phyloP scores from a whole-genome alignment of 1,140 invertebrate genomes.

The Eriosoma lanigerum region DNA sequence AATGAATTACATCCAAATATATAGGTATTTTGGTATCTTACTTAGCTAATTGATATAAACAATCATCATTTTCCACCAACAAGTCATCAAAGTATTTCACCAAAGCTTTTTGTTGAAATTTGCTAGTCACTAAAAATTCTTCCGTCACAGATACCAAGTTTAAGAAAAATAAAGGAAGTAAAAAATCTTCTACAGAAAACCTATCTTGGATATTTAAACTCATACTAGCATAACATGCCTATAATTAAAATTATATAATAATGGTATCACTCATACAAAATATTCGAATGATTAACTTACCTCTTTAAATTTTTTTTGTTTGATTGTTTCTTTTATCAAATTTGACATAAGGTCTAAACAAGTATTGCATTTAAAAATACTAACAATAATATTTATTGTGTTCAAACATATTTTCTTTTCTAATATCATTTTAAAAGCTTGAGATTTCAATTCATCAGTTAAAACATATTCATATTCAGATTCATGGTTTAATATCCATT shows the following conservation, averaged over 20 bases:
- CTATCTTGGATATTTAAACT: slow-evolving; percentile 66
- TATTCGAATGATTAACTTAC: neutral
- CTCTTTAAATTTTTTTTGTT: slow-evolving; percentile 17
- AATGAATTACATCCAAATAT: too few relatives aligned
- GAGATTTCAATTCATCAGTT: slow-evolving; percentile 62
- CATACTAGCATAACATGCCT: slow-evolving; percentile 67
- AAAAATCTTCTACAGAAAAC: slow-evolving; percentile 67
- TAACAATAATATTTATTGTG: slow-evolving; percentile 62
- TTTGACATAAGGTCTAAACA: slow-evolving; percentile 53
- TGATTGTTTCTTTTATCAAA: slow-evolving; percentile 30
- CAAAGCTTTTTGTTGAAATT: slow-evolving; percentile 63
- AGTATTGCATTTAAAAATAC: slow-evolving; percentile 65
- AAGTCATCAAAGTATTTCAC: slow-evolving; percentile 67
- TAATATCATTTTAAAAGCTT: slow-evolving; percentile 63
- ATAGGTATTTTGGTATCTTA: neutral
- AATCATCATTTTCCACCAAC: slow-evolving; percentile 41
- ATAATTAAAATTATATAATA: neutral
- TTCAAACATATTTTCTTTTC: slow-evolving; percentile 62
- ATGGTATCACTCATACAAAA: neutral
- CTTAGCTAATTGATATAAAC: slow-evolving; percentile 13
- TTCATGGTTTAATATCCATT: slow-evolving; percentile 59
- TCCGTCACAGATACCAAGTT: slow-evolving; percentile 70
- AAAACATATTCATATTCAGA: slow-evolving; percentile 58
- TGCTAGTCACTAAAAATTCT: slow-evolving; percentile 66
- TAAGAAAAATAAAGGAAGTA: slow-evolving; percentile 73